Evolutionary conservation across 92 coral and sea anemone genomes (phyloP), one percentile per base, ranked within the genome.

Genomic region (Virgularia gustaviana): DNA sequence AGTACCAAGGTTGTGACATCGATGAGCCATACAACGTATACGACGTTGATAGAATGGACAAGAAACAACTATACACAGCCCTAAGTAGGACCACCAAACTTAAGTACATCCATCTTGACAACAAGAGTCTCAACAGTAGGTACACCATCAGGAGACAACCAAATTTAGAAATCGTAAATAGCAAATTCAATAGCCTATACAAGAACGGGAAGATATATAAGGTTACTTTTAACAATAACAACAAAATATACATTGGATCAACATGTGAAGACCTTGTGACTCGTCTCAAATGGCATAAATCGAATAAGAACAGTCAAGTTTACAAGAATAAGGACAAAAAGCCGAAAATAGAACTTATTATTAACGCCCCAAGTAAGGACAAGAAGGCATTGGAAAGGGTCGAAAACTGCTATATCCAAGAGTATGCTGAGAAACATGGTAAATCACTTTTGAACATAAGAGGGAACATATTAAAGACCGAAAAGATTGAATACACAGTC

Each of bases 31-130:
- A 81, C 34, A 81, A 81, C 27, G 37, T 75, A 0, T 25, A 37
- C 38, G 86, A 76, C 23, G 39, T 53, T 36, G 47, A 81, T 34
- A 24, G 71, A 0, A 81, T 81, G 85, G 81, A 81, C 38, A 81
- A 81, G 18, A 47, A 15, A 4, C 55, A 47, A 47, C 22, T 47
- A 15, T 39, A 39, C n/a, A 81, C 85, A 2, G 55, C 70, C 0
- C 27, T 81, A 0, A 9, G 32, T 0, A 10, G 86, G 36, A 76
- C 86, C 10, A 83, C 79, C 10, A 60, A 52, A 62, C 30, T 58
- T 20, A 39, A 81, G 8, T 55, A 38, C 72, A 57, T 65, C 10
- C 76, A 65, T 63, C 8, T 80, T 1, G 42, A 73, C 11, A 73
- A 62, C 4, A 38, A 54, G 2, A 35, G 43, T 19, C 0, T 81